Evolutionary conservation across 2,888 invertebrate genomes (phyloP).

Genomic region (Plagiodera versicolora): DNA sequence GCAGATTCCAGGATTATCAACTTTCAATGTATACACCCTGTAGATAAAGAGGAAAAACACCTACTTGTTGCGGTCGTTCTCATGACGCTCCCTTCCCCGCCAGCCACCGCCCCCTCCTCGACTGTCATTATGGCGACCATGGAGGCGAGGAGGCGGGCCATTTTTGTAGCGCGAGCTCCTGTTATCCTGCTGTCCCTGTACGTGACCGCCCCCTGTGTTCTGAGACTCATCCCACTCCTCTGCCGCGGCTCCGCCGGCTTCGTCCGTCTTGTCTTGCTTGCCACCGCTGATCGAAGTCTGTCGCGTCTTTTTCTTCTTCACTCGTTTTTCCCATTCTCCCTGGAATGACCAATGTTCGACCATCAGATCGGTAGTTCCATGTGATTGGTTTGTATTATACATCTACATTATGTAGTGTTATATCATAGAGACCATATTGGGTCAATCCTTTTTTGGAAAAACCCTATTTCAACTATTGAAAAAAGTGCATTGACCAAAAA

Average conservation of each 20-base stretch:
- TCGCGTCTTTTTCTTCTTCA: slow-evolving; percentile 85
- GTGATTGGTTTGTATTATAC: too few relatives aligned
- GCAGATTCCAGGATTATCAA: too few relatives aligned
- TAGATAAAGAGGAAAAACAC: too few relatives aligned
- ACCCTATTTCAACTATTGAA: too few relatives aligned
- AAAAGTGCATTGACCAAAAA: too few relatives aligned
- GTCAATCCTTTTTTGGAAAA: too few relatives aligned
- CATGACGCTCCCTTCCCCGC: slow-evolving; percentile 46
- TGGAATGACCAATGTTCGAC: too few relatives aligned
- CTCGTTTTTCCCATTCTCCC: slow-evolving; percentile 82
- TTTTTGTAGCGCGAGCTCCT: slow-evolving; percentile 44
- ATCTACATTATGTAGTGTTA: too few relatives aligned
- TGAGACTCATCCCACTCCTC: slow-evolving; percentile 47
- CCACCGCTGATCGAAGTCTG: slow-evolving; percentile 56
- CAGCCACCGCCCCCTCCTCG: slow-evolving; percentile 48
- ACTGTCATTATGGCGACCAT: slow-evolving; percentile 30
- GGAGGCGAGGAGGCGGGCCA: slow-evolving; percentile 3
- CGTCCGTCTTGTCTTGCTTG: slow-evolving; percentile 45
- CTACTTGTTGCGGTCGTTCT: slow-evolving; percentile 50
- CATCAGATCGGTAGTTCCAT: too few relatives aligned
- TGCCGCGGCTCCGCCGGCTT: slow-evolving; percentile 30
- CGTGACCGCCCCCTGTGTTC: slow-evolving; percentile 15
- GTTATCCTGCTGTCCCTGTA: slow-evolving; percentile 31
- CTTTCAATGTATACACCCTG: too few relatives aligned
- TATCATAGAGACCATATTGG: too few relatives aligned